A percentile compares a stretch with the other conserved stretches of the same genome.
Evolutionary conservation across 2,888 invertebrate species (phyloP).

Genomic region (Cantharis rufa): DNA sequence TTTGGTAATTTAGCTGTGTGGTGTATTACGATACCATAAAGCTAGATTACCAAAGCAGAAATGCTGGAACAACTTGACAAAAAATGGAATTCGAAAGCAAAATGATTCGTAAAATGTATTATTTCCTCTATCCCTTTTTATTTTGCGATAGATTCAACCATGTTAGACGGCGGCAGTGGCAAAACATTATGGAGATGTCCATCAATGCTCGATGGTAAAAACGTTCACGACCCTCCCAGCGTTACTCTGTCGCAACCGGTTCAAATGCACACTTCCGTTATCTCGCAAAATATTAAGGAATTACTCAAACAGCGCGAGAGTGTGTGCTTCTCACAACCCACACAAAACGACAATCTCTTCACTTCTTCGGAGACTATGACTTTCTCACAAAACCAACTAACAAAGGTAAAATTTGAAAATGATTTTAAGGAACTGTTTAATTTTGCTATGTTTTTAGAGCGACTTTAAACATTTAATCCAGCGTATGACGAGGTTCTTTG

Average conservation of each 20-base stretch:
- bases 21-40: slow-evolving; percentile 79
- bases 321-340: slow-evolving; percentile 86
- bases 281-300: slow-evolving; percentile 40
- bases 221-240: slow-evolving; percentile 44
- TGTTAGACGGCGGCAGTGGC: neutral
- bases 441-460: slow-evolving; percentile 57
- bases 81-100: neutral
- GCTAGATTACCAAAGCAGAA: slow-evolving; percentile 94
- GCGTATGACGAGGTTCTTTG: slow-evolving; percentile 93
- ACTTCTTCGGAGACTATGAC: slow-evolving; percentile 70
- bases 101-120: neutral
- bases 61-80: slow-evolving; percentile 44
- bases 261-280: slow-evolving; percentile 38
- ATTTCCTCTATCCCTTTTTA: neutral
- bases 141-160: neutral
- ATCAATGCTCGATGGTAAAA: slow-evolving; percentile 60
- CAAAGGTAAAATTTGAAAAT: slow-evolving; percentile 37
- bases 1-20: slow-evolving; percentile 92
- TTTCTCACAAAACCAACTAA: slow-evolving; percentile 58
- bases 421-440: slow-evolving; percentile 11
- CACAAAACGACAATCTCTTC: slow-evolving; percentile 79
- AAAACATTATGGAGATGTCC: neutral
- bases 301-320: slow-evolving; percentile 44
- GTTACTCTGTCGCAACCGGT: slow-evolving; percentile 54
- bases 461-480: slow-evolving; percentile 80